Evolutionary conservation across 1,140 invertebrate genomes (phyloP).

Genomic region (Heliothis virescens): DNA sequence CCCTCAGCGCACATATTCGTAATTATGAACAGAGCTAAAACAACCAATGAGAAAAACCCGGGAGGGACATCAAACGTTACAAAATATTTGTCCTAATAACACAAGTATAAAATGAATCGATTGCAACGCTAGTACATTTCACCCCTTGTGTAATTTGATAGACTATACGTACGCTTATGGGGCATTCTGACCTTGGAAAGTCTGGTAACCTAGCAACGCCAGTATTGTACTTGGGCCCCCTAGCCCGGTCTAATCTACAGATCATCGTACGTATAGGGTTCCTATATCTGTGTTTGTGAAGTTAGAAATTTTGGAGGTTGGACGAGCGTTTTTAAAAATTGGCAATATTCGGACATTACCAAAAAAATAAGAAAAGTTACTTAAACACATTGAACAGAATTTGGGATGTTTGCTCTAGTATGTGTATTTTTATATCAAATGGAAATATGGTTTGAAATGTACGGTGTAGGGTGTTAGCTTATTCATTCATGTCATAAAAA

Average conservation of each 20-base stretch:
- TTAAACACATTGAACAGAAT: no score
- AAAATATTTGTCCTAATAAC: constrained; percentile 51
- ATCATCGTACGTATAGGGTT: constrained; percentile 78
- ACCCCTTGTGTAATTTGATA: constrained; percentile 53
- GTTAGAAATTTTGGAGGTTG: constrained; percentile 60
- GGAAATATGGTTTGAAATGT: no score
- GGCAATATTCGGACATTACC: no score
- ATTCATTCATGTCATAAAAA: no score
- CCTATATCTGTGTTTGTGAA: constrained; percentile 68
- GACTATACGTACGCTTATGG: constrained; percentile 71
- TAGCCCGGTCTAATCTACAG: constrained; percentile 76
- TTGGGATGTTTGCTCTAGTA: no score
- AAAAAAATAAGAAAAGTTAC: no score
- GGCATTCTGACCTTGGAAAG: constrained; percentile 80
- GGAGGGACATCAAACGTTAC: constrained; percentile 40
- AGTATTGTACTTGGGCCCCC: constrained; percentile 75
- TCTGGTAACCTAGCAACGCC: constrained; percentile 82
- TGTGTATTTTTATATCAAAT: no score
- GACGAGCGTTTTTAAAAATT: constrained; percentile 2
- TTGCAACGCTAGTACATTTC: constrained; percentile 44
- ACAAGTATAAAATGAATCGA: constrained; percentile 50
- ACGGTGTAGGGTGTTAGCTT: no score
- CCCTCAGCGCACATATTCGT: background rate
- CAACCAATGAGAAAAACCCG: constrained; percentile 15
- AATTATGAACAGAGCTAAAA: constrained; percentile 40